Base-by-base conservation (phyloP, 2,888 invertebrate species). In the Leucania comma region DNA sequence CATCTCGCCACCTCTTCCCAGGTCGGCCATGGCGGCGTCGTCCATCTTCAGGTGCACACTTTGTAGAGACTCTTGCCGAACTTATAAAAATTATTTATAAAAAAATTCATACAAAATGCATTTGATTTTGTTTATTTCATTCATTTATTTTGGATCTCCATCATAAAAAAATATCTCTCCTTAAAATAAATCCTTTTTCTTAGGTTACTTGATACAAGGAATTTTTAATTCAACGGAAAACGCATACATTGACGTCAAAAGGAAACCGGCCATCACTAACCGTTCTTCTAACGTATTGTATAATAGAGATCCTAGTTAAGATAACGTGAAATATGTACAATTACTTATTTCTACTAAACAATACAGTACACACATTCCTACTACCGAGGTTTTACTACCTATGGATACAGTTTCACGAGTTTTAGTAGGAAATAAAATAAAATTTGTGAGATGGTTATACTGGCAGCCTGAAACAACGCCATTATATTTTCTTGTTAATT, bases 231-330 rank as follows among this genome's bases (percentile, higher is more conserved):
- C 32, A 51, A 32, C 35, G 50, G 62, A 72, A 77, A 81, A 80
- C 12, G 12, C 24, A 54, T 3, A 59, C 46, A 61, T 60, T 69
- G 57, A 59, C 63, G 38, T 66, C 63, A 73, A 62, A 80, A 74
- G 58, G 54, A 64, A 51, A 38, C 71, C 50, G 61, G 32, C 26
- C 2, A 38, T 53, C 62, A 73, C 26, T 50, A 59, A 58, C 66
- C 57, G 63, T 81, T 67, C 54, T 68, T 29, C 59, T 70, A 58
- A 71, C 72, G 74, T 66, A 65, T 70, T 66, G 68, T 70, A 35
- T 57, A 70, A 53, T 59, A 50, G 57, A 73, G 86, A 86, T 84
- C 60, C 72, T 72, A 65, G 61, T 74, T 62, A 60, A 84, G 84
- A 86, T 84, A 83, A 84, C 63, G 10, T 29, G 51, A 69, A 76